phyloP scores from a whole-genome alignment of 2,113 vertebrate species.

The Spheniscus mendiculus region DNA sequence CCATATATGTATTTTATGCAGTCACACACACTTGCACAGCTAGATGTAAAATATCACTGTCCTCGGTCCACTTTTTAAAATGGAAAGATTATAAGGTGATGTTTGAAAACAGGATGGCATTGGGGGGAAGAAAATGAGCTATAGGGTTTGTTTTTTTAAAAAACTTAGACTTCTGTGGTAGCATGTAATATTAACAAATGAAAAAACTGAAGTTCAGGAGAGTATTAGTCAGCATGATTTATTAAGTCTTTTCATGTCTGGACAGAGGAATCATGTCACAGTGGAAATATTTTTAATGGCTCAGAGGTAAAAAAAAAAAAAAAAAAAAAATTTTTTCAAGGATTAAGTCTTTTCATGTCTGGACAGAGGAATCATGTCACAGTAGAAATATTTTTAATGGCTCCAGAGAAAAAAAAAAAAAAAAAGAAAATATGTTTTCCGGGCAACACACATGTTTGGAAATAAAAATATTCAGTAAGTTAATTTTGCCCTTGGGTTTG shows the following conservation, averaged over 20 bases:
- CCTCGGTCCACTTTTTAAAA: not conserved
- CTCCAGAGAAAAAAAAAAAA: too few species aligned
- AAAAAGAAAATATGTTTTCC: not conserved
- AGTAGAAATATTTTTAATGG: not conserved
- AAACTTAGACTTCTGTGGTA: not conserved
- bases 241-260: not conserved
- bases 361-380: not conserved
- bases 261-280: not conserved
- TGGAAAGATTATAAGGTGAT: not conserved
- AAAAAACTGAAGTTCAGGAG: not conserved
- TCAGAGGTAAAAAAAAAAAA: not conserved
- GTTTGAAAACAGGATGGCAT: not conserved
- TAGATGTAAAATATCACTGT: not conserved
- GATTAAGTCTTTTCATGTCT: not conserved
- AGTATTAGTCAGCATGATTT: not conserved
- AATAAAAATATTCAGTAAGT: not conserved
- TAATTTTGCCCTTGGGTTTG: not conserved
- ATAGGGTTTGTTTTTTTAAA: not conserved
- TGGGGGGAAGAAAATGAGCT: not conserved
- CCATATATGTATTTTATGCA: not conserved
- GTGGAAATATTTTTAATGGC: conserved; percentile 1
- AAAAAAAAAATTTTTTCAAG: too few species aligned
- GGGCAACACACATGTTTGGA: not conserved
- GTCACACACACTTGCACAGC: not conserved
- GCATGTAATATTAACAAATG: not conserved